Base-by-base conservation (phyloP, 2,797 vertebrate species). In the Lacerta agilis region DNA sequence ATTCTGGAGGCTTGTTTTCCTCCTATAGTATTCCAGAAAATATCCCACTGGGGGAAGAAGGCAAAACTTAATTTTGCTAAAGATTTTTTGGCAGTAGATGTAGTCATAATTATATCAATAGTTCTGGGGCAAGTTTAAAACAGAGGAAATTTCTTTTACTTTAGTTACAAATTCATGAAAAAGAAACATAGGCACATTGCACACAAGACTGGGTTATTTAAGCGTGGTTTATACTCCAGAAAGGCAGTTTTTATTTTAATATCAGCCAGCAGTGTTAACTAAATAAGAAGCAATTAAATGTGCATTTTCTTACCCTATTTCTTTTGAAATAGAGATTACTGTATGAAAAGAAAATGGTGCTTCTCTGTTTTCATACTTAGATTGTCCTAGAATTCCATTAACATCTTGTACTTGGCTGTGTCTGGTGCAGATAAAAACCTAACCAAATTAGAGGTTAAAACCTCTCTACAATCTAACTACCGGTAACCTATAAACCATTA, bases 221-320 rank as follows among this genome's bases (percentile, higher is more conserved):
- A 76, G 18, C 9, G 27, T 49, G 4, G 49, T 45, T 72, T 66
- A 83, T 67, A 75, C 25, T 66, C 78, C 61, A 67, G 67, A 81
- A 89, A 69, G 49, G 33, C 67, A 23, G 2, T 8, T 80, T 84
- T 79, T 29, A 41, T 72, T 77, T 86, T 85, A 66, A 69, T 55
- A 76, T 58, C 38, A 84, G 23, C 49, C 66, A 79, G 76, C 79
- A 72, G 27, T 64, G 36, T 79, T 79, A 84, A 79, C 49, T 72
- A 72, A 88, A 88, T 72, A 79, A 88, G 79, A 67, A 64, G 8
- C 41, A 84, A 83, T 78, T 41, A 80, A 85, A 64, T 81, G 33
- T 33, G 9, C 7, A 76, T 86, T 82, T 85, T 79, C 27, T 20
- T 41, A 61, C 77, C 69, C 58, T 41, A 8, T 82, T 75, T 33